Percentiles rank a stretch among this genome's conserved stretches.
phyloP scores from a whole-genome alignment of 2,113 vertebrate species.

The Coreoperca whiteheadi region DNA sequence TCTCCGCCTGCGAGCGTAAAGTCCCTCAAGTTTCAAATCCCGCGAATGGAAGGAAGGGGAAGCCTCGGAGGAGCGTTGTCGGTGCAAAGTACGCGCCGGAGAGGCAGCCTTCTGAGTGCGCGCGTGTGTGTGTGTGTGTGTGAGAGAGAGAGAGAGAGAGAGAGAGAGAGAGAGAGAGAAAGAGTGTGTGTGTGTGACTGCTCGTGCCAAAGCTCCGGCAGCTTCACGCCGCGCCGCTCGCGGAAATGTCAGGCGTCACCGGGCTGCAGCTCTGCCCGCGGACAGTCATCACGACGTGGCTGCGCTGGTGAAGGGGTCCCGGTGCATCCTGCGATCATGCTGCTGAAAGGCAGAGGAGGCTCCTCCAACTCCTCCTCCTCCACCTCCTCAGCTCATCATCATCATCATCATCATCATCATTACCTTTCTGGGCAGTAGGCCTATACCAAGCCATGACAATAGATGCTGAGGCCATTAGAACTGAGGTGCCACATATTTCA shows the following conservation, averaged over 20 bases:
- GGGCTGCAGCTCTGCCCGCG: conserved; percentile 42
- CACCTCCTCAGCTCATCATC: conserved; percentile 30
- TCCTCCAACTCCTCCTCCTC: conserved; percentile 26
- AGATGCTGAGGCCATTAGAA: conserved; percentile 13
- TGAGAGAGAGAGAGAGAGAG: too few relatives aligned
- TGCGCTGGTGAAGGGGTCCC: conserved; percentile 39
- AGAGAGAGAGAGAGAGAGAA: too few relatives aligned
- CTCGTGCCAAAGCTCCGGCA: conserved; percentile 35
- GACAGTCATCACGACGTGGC: conserved; percentile 43
- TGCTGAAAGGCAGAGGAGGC: conserved; percentile 48
- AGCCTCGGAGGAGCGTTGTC: conserved; percentile 20
- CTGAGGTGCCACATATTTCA: not conserved
- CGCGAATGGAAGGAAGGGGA: conserved; percentile 2
- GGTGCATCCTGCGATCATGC: conserved; percentile 44
- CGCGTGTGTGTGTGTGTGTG: not conserved
- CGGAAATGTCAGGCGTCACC: conserved; percentile 37
- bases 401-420: conserved; percentile 31
- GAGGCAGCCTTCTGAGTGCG: conserved; percentile 5
- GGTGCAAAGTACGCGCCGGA: conserved; percentile 40
- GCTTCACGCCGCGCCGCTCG: conserved; percentile 26
- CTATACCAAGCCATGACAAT: not conserved
- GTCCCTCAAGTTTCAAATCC: conserved; percentile 61
- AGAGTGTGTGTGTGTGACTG: not conserved
- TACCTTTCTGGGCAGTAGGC: conserved; percentile 31
- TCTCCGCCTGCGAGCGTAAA: conserved; percentile 29